Percentiles rank a stretch among this genome's conserved stretches.
phyloP scores from a whole-genome alignment of 2,797 vertebrate genomes.

The Sparidentex hasta region DNA sequence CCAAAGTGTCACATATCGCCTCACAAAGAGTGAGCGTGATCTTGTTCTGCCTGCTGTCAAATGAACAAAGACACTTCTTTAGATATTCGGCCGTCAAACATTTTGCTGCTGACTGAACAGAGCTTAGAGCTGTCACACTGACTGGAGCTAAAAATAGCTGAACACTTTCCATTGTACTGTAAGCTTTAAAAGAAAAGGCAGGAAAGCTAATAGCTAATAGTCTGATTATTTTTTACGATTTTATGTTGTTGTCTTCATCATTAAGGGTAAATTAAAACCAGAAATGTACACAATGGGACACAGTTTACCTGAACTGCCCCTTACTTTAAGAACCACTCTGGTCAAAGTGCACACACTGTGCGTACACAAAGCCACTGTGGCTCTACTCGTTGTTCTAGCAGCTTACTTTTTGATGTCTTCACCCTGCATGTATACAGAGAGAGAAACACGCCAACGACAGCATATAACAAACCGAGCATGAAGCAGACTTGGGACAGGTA shows the following conservation, averaged over 20 bases:
- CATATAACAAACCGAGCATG: neutral
- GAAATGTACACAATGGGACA: neutral
- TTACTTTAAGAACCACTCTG: constrained; percentile 4
- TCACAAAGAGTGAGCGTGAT: neutral
- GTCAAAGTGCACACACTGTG: constrained; percentile 4
- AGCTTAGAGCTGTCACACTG: neutral
- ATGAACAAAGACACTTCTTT: neutral
- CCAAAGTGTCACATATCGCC: neutral
- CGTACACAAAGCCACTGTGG: neutral
- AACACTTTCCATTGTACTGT: neutral
- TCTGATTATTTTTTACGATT: neutral
- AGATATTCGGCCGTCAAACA: neutral
- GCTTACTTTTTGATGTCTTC: neutral
- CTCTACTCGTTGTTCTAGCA: neutral
- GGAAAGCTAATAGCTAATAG: neutral
- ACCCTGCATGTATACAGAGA: neutral
- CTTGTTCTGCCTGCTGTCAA: neutral
- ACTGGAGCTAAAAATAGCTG: neutral
- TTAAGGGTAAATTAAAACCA: neutral
- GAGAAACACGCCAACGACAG: neutral
- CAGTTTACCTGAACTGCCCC: neutral
- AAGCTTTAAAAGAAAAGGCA: neutral
- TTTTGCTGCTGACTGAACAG: neutral
- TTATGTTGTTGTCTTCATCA: neutral
- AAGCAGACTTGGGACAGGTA: neutral